Evolutionary conservation across 2,113 vertebrate species (phyloP).

Genomic region (Eretmochelys imbricata): DNA sequence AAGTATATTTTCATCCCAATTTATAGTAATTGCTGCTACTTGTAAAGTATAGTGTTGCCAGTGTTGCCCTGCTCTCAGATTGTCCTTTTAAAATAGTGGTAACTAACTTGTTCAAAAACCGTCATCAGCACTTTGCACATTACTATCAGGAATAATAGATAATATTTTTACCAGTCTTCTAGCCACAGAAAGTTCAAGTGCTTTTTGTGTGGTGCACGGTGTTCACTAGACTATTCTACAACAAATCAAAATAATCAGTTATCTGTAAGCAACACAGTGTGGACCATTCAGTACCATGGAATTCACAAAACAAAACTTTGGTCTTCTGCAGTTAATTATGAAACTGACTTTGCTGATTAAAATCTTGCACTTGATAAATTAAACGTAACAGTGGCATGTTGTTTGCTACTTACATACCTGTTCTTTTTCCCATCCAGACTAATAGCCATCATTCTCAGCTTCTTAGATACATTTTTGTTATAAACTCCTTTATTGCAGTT

Average conservation of each 20-base stretch:
- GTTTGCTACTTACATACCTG: background rate
- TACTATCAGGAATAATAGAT: conserved; percentile 7
- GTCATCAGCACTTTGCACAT: background rate
- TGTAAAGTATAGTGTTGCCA: background rate
- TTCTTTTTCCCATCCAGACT: background rate
- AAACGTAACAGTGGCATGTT: conserved; percentile 11
- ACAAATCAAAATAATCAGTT: conserved; percentile 44
- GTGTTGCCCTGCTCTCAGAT: conserved; percentile 36
- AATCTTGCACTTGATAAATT: conserved; percentile 16
- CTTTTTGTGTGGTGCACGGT: background rate
- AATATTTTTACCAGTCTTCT: background rate
- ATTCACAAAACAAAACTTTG: background rate
- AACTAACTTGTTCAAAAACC: conserved; percentile 34
- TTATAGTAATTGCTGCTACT: background rate
- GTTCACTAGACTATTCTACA: background rate
- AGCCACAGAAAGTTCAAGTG: background rate
- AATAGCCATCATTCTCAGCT: background rate
- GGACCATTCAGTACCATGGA: background rate
- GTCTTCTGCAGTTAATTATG: conserved; percentile 14
- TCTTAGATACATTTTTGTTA: background rate
- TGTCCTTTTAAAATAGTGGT: conserved; percentile 4
- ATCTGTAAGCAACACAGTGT: background rate
- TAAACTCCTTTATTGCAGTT: background rate
- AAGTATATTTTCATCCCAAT: conserved; percentile 43
- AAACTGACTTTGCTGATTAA: background rate